phyloP scores from a whole-genome alignment of 1,140 invertebrate genomes.

The Stenopsyche tienmushanensis region DNA sequence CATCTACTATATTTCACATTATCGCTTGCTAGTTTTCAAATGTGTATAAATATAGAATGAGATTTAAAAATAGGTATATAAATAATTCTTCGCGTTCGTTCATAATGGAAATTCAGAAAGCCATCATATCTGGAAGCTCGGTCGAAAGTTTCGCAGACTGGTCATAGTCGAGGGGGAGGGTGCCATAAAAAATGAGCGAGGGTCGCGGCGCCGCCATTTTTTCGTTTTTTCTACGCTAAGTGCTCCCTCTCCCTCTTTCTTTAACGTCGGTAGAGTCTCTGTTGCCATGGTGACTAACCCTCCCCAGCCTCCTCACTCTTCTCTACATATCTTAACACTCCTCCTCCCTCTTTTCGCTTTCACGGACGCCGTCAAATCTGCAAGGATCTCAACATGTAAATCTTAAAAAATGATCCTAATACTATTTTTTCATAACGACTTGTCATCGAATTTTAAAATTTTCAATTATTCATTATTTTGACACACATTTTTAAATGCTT shows the following conservation, averaged over 20 bases:
- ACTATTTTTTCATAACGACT: too few species aligned
- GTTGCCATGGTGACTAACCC: constrained; percentile 33
- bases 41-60: too few species aligned
- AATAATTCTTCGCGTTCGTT: not conserved
- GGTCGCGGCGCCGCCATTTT: constrained; percentile 31
- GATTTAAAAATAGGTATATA: not conserved
- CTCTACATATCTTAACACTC: constrained; percentile 11
- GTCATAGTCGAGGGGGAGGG: not conserved
- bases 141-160: not conserved
- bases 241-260: constrained; percentile 19
- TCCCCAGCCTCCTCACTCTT: constrained; percentile 23
- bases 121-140: too few species aligned
- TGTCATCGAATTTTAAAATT: too few species aligned
- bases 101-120: not conserved
- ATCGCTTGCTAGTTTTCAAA: too few species aligned
- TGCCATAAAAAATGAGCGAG: constrained; percentile 37
- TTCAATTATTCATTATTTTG: too few species aligned
- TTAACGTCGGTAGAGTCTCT: constrained; percentile 6
- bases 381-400: constrained; percentile 14
- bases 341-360: constrained; percentile 11
- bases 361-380: constrained; percentile 9
- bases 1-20: too few species aligned
- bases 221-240: constrained; percentile 18
- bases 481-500: too few species aligned
- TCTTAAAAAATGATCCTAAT: too few species aligned